Evolutionary conservation across 2,888 invertebrate species (phyloP).

Genomic region (Pharmacophagus antenor): DNA sequence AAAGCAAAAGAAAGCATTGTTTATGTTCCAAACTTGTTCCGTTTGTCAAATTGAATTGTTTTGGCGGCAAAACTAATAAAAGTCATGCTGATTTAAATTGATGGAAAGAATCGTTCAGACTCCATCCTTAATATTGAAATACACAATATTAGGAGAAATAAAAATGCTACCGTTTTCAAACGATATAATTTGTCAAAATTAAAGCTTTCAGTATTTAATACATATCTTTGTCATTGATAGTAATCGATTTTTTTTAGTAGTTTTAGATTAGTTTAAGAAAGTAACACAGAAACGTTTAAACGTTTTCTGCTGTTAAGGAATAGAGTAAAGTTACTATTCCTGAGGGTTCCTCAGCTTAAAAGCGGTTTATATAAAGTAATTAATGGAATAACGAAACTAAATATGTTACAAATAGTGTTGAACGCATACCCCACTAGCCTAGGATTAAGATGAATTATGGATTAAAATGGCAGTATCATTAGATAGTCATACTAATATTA

Average conservation of each 20-base stretch:
- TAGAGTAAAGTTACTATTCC: too few species aligned
- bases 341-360: too few species aligned
- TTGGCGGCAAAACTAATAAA: constrained; percentile 68
- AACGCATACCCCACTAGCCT: too few species aligned
- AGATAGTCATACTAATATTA: too few species aligned
- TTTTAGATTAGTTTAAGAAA: not conserved
- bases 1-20: constrained; percentile 47
- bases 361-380: too few species aligned
- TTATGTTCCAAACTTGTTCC: constrained; percentile 42
- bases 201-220: constrained; percentile 49
- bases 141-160: constrained; percentile 46
- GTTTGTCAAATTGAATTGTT: constrained; percentile 39
- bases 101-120: constrained; percentile 42
- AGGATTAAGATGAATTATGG: too few species aligned
- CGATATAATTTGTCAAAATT: constrained; percentile 62
- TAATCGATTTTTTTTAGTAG: not conserved
- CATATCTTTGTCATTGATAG: constrained; percentile 5
- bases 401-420: too few species aligned
- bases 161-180: constrained; percentile 64
- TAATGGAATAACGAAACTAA: too few species aligned
- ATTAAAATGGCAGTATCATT: too few species aligned
- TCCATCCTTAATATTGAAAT: constrained; percentile 38
- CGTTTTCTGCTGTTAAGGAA: too few species aligned
- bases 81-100: constrained; percentile 60
- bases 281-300: too few species aligned